Percentiles rank a stretch among this genome's conserved stretches.
These are phyloP conservation scores for Zaprionus nigranus DNA, from an alignment of 1,140 invertebrate species.

Conservation along the genomic window DNA sequence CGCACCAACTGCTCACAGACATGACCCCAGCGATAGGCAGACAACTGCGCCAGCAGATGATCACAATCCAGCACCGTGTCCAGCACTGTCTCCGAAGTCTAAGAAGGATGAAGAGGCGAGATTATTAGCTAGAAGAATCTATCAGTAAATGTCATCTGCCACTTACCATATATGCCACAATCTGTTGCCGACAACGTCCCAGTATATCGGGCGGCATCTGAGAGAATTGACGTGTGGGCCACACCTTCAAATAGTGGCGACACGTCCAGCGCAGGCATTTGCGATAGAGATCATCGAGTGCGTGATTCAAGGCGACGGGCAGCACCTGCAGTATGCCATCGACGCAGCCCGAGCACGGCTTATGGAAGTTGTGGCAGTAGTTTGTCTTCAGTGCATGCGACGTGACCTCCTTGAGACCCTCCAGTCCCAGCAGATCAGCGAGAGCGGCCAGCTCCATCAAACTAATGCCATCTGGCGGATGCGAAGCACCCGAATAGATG, in stretches of 20 bases:
- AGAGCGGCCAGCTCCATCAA: slow-evolving; percentile 94
- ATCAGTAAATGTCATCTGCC: neutral
- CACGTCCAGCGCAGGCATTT: slow-evolving; percentile 94
- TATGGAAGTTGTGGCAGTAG: slow-evolving; percentile 91
- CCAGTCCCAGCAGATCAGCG: slow-evolving; percentile 94
- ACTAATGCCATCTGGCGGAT: slow-evolving; percentile 92
- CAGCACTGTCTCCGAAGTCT: slow-evolving; percentile 88
- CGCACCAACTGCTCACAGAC: slow-evolving; percentile 88
- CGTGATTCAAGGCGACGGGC: slow-evolving; percentile 92
- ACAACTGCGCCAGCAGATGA: slow-evolving; percentile 88
- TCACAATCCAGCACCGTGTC: slow-evolving; percentile 90
- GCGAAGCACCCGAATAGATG: slow-evolving; percentile 95
- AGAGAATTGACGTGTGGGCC: slow-evolving; percentile 94
- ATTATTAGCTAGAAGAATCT: neutral
- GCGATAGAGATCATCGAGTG: slow-evolving; percentile 93
- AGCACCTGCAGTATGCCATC: slow-evolving; percentile 93
- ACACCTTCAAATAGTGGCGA: slow-evolving; percentile 92
- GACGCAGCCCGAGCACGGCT: slow-evolving; percentile 92
- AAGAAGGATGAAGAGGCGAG: slow-evolving; percentile 2
- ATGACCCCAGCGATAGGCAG: slow-evolving; percentile 90
- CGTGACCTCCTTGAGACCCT: slow-evolving; percentile 95
- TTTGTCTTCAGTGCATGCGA: slow-evolving; percentile 93
- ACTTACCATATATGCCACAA: slow-evolving; percentile 86
- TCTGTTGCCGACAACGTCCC: slow-evolving; percentile 92
- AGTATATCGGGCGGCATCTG: slow-evolving; percentile 91